A percentile compares a stretch with the other conserved stretches of the same genome.
phyloP scores from a whole-genome alignment of 2,888 invertebrate species.

The Polymixis lichenea region DNA sequence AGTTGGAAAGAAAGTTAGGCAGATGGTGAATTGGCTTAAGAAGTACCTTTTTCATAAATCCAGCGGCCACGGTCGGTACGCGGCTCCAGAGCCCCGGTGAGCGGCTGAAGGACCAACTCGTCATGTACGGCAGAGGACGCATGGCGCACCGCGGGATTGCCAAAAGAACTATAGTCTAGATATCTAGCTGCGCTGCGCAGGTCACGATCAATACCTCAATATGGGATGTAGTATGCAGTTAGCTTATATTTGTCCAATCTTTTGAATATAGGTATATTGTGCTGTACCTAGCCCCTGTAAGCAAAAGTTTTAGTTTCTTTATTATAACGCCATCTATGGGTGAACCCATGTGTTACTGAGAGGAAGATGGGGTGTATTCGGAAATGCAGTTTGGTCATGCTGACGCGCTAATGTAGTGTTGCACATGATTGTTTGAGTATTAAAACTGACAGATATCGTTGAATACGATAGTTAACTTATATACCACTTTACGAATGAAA shows the following conservation, averaged over 20 bases:
- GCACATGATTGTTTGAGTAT: neutral
- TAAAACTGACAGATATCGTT: neutral
- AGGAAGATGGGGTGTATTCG: neutral
- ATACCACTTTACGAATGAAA: neutral
- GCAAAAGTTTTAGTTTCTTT: too few species aligned
- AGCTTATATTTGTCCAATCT: neutral
- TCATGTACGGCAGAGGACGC: neutral
- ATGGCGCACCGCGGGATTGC: constrained; percentile 4
- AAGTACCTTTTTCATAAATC: neutral
- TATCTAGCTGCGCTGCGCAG: neutral
- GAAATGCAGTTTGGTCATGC: neutral
- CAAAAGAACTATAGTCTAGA: constrained; percentile 3
- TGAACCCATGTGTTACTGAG: neutral
- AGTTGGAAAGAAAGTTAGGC: too few species aligned
- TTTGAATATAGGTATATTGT: neutral
- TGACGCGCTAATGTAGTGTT: neutral
- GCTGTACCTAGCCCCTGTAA: too few species aligned
- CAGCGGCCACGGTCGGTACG: neutral
- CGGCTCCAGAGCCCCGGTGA: neutral
- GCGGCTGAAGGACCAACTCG: neutral
- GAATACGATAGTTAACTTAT: neutral
- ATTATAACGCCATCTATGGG: too few species aligned
- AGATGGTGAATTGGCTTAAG: neutral
- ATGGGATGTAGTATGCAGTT: neutral
- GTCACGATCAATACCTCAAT: too few species aligned